Evolutionary conservation across 2,113 vertebrate genomes (phyloP).

Genomic region (Synchiropus splendidus): DNA sequence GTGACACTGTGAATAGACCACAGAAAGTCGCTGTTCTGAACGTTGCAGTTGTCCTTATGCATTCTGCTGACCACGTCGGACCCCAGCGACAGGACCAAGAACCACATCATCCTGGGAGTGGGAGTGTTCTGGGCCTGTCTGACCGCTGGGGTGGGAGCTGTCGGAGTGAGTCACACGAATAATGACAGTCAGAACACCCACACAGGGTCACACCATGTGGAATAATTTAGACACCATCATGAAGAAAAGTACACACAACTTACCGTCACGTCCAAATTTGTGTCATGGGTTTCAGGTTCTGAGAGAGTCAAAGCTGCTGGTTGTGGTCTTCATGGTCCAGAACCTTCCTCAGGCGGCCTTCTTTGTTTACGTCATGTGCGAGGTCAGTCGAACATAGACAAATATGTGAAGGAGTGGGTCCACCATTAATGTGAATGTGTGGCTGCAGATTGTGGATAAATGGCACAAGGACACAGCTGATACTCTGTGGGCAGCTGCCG

Average conservation of each 20-base stretch:
- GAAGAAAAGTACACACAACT: too few species aligned
- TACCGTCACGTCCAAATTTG: too few species aligned
- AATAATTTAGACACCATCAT: too few species aligned
- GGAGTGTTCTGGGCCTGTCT: conserved; percentile 69
- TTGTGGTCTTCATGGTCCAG: conserved; percentile 69
- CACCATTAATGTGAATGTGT: too few species aligned
- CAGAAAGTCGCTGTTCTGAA: too few species aligned
- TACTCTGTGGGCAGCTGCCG: conserved; percentile 68
- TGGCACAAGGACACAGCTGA: conserved; percentile 64
- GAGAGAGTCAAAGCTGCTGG: conserved; percentile 65
- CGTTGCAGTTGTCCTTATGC: conserved; percentile 71
- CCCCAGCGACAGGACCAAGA: conserved; percentile 25
- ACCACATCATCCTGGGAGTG: conserved; percentile 60
- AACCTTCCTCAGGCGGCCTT: conserved; percentile 71
- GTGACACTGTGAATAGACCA: too few species aligned
- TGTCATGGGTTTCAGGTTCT: conserved; percentile 68
- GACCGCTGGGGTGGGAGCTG: conserved; percentile 62
- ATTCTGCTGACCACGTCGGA: conserved; percentile 64
- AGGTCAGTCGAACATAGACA: too few species aligned
- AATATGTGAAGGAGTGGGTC: too few species aligned
- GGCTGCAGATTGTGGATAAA: conserved; percentile 61
- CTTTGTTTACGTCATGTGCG: conserved; percentile 71
- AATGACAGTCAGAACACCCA: neutral
- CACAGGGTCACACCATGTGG: too few species aligned
- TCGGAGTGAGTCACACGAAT: conserved; percentile 59